Percentiles rank a stretch among this genome's conserved stretches.
Evolutionary conservation across 2,113 vertebrate genomes (phyloP).

Genomic region (Ranitomeya imitator): DNA sequence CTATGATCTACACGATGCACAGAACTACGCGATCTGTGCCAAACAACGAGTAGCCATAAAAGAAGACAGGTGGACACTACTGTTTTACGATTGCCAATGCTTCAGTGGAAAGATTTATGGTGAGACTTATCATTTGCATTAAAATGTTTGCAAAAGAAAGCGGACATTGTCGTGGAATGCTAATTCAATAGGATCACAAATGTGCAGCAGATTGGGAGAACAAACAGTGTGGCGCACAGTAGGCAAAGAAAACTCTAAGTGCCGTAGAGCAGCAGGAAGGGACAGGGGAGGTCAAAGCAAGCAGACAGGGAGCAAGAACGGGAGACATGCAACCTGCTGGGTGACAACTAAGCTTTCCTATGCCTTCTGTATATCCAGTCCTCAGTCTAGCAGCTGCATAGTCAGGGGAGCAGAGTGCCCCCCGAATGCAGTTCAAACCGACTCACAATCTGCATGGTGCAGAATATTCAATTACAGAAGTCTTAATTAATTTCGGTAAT

Average conservation of each 20-base stretch:
- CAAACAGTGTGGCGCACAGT: slow-evolving; percentile 34
- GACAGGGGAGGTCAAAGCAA: slow-evolving; percentile 48
- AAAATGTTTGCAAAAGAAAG: slow-evolving; percentile 42
- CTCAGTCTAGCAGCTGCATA: slow-evolving; percentile 34
- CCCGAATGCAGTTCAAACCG: slow-evolving; percentile 8
- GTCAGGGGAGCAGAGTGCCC: slow-evolving; percentile 21
- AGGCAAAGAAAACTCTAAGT: slow-evolving; percentile 26
- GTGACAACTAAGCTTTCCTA: slow-evolving; percentile 49
- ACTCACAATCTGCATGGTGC: slow-evolving; percentile 29
- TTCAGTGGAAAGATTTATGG: slow-evolving; percentile 23
- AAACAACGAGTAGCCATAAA: background rate
- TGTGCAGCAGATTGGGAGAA: slow-evolving; percentile 50
- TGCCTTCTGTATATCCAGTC: slow-evolving; percentile 29
- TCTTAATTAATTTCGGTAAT: slow-evolving; percentile 49
- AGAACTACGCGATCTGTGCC: background rate
- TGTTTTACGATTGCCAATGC: background rate
- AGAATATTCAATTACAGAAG: slow-evolving; percentile 43
- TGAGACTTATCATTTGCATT: slow-evolving; percentile 45
- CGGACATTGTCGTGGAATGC: slow-evolving; percentile 21
- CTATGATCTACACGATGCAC: background rate
- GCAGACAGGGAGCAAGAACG: slow-evolving; percentile 50
- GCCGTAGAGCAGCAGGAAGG: slow-evolving; percentile 42
- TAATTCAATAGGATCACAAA: slow-evolving; percentile 32
- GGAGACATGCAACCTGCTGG: slow-evolving; percentile 52
- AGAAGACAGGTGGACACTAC: slow-evolving; percentile 35